Percentiles rank a stretch among this genome's conserved stretches.
phyloP scores from a whole-genome alignment of 2,888 invertebrate species.

The Neocrepidodera transversa region DNA sequence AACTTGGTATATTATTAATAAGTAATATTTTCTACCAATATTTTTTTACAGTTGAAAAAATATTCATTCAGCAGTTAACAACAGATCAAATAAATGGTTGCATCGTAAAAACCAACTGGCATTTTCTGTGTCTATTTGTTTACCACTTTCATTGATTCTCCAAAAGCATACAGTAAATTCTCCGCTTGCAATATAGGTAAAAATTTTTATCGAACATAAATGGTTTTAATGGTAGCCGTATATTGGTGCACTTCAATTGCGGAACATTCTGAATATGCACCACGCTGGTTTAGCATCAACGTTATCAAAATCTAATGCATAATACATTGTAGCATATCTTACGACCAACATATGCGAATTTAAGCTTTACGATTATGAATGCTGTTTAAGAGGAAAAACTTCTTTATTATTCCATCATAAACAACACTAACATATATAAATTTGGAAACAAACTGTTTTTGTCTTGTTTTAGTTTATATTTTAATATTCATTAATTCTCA shows the following conservation, averaged over 20 bases:
- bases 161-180: constrained; percentile 10
- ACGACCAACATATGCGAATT: constrained; percentile 6
- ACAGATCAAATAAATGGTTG: too few relatives aligned
- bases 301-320: constrained; percentile 18
- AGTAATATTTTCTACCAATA: too few relatives aligned
- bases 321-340: constrained; percentile 12
- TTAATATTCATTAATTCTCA: too few relatives aligned
- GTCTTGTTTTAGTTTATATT: too few relatives aligned
- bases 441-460: too few relatives aligned
- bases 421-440: background rate
- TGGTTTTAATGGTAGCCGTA: constrained; percentile 13
- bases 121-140: constrained; percentile 2
- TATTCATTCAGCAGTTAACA: too few relatives aligned
- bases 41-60: too few relatives aligned
- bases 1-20: too few relatives aligned
- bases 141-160: constrained; percentile 8
- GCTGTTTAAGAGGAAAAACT: background rate
- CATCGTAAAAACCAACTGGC: background rate
- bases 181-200: constrained; percentile 6
- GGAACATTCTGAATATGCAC: constrained; percentile 13
- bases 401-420: background rate
- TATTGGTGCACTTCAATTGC: constrained; percentile 15
- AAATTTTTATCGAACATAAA: constrained; percentile 19
- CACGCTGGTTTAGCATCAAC: constrained; percentile 12
- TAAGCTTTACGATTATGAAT: constrained; percentile 14